phyloP scores from a whole-genome alignment of 1,140 invertebrate genomes.

The Drosophila punjabiensis region DNA sequence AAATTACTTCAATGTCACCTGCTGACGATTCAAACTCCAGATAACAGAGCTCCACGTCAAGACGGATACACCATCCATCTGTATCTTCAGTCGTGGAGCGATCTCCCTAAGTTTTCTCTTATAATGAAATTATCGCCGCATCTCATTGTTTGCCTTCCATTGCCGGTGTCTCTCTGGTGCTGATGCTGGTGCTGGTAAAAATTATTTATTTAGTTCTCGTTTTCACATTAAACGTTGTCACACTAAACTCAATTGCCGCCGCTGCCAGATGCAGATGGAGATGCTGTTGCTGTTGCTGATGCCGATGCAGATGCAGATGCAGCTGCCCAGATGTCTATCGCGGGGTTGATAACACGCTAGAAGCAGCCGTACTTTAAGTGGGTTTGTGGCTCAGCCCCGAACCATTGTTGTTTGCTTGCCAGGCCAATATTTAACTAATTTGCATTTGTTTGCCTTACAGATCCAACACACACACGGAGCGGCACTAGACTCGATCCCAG shows the following conservation, averaged over 20 bases:
- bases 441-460: slow-evolving; percentile 76
- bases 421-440: slow-evolving; percentile 76
- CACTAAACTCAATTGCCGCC: slow-evolving; percentile 77
- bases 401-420: slow-evolving; percentile 42
- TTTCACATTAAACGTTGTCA: slow-evolving; percentile 83
- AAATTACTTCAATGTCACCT: slow-evolving; percentile 83
- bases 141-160: slow-evolving; percentile 68
- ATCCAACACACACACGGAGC: slow-evolving; percentile 41
- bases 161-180: slow-evolving; percentile 3
- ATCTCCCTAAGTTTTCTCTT: slow-evolving; percentile 73
- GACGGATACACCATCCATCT: slow-evolving; percentile 59
- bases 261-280: slow-evolving; percentile 42
- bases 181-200: slow-evolving; percentile 42
- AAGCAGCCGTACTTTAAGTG: slow-evolving; percentile 62
- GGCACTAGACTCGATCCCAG: slow-evolving; percentile 16
- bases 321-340: slow-evolving; percentile 60
- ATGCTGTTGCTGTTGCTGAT: slow-evolving; percentile 41
- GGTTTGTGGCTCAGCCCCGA: slow-evolving; percentile 69
- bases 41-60: slow-evolving; percentile 68
- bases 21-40: slow-evolving; percentile 78
- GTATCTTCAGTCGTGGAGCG: slow-evolving; percentile 17
- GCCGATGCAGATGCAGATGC: slow-evolving; percentile 28
- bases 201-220: slow-evolving; percentile 83
- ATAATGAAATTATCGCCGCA: slow-evolving; percentile 81
- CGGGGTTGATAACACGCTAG: slow-evolving; percentile 37